Conservation (phyloP, 1,140 invertebrate genomes). For the Anoplophora glabripennis region DNA sequence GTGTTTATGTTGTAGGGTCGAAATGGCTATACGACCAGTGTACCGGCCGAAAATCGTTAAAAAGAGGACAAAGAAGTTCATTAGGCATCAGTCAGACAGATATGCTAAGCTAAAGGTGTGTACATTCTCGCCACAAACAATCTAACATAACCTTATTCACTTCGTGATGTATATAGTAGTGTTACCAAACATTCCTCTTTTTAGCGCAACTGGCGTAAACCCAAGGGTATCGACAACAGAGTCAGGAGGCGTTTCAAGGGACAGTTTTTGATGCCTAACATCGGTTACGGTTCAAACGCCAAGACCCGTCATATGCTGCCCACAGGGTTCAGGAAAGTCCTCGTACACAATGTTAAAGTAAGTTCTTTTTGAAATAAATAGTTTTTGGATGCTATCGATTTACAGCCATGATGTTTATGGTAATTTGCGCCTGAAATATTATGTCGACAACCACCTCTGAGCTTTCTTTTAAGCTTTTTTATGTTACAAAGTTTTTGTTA, state of each 20-base stretch:
- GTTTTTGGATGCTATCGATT: no score
- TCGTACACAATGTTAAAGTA: conserved; percentile 77
- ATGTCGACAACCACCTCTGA: conserved; percentile 39
- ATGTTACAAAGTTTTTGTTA: background rate
- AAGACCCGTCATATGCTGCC: conserved; percentile 95
- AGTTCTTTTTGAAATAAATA: conserved; percentile 29
- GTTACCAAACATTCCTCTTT: conserved; percentile 41
- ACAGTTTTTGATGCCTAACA: conserved; percentile 97
- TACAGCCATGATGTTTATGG: conserved; percentile 42
- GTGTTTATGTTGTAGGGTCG: conserved; percentile 13
- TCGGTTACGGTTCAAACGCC: conserved; percentile 97
- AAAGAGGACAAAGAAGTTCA: conserved; percentile 95
- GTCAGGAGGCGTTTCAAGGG: conserved; percentile 98
- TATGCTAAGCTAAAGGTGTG: conserved; percentile 92
- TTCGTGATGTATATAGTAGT: background rate
- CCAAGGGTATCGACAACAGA: conserved; percentile 98
- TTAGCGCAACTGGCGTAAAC: conserved; percentile 85
- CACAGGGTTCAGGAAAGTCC: conserved; percentile 93
- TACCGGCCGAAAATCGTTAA: conserved; percentile 88
- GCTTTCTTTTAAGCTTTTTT: background rate
- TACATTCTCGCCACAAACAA: conserved; percentile 15
- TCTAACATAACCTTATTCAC: background rate
- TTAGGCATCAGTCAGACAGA: conserved; percentile 93
- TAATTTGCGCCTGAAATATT: conserved; percentile 47
- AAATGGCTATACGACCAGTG: conserved; percentile 68